Evolutionary conservation across 2,888 invertebrate species (phyloP), one percentile per base, ranked within the genome.

Genomic region (Temnothorax unifasciatus): DNA sequence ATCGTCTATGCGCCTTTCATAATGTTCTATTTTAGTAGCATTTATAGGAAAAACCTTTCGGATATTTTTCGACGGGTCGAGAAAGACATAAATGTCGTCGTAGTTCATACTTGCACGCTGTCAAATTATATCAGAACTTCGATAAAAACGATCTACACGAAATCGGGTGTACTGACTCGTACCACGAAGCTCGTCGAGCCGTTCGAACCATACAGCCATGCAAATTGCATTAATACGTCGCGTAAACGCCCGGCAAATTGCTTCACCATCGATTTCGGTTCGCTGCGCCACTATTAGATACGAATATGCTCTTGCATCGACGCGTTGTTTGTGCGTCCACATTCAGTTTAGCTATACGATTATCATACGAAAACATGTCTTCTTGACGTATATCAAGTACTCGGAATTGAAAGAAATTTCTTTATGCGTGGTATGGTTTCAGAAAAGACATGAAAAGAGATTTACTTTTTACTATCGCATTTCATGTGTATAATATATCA

Each of bases 151-250:
- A 83, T 64, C 73, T 69, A 68, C 59, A 82, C 81, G 69, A 88
- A 91, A 91, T 91, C 87, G 88, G 86, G 85, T 81, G 87, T 87
- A 88, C 86, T 84, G 88, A 88, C 85, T 91, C 74, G 82, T 86
- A 85, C 69, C 59, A 68, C 44, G 82, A 81, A 52, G 76, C 82
- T 63, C 73, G 57, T 44, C 44, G 57, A 71, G 52, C 68, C 79
- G 50, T 79, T 77, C 77, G 85, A 86, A 86, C 85, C 90, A 82
- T 84, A 86, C 54, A 74, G 74, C 86, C 86, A 89, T 92, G 93
- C 92, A 93, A 93, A 93, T 93, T 92, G 92, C 92, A 93, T 93
- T 93, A 93, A 93, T 93, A 91, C 91, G 90, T 92, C 91, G 92
- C 91, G 91, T 92, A 92, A 92, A 92, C 92, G 92, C 86, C 87